phyloP scores from a whole-genome alignment of 2,888 invertebrate genomes.

The Leptinotarsa rubiginosa region DNA sequence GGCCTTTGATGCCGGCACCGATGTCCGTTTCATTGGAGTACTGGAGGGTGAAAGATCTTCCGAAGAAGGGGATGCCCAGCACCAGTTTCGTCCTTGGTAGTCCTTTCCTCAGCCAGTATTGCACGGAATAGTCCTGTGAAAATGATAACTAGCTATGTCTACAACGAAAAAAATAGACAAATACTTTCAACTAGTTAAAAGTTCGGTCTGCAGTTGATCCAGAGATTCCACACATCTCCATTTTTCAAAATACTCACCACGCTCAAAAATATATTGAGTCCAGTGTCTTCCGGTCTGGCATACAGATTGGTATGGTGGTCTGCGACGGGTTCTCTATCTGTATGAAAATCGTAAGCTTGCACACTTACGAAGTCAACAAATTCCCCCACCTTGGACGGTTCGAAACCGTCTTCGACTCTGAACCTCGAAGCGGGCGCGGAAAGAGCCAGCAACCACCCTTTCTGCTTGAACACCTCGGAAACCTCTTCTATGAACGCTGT shows the following conservation, averaged over 20 bases:
- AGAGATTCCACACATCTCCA: no score
- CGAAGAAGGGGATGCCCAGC: slow-evolving; percentile 80
- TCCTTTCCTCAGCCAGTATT: slow-evolving; percentile 75
- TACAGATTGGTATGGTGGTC: slow-evolving; percentile 69
- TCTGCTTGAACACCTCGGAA: slow-evolving; percentile 70
- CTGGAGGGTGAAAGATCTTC: slow-evolving; percentile 77
- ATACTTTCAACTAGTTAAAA: no score
- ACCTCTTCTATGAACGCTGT: slow-evolving; percentile 70
- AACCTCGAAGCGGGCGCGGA: slow-evolving; percentile 72
- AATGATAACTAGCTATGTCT: slow-evolving; percentile 13
- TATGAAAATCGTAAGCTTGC: slow-evolving; percentile 75
- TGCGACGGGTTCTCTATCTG: slow-evolving; percentile 64
- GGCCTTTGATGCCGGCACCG: slow-evolving; percentile 72
- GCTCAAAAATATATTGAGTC: slow-evolving; percentile 69
- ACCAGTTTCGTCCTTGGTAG: slow-evolving; percentile 77
- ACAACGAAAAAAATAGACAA: no score
- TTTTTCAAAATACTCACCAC: slow-evolving; percentile 61
- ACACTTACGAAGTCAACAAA: slow-evolving; percentile 77
- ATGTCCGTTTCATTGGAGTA: slow-evolving; percentile 67
- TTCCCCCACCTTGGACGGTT: slow-evolving; percentile 72
- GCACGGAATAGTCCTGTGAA: slow-evolving; percentile 75
- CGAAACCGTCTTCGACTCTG: slow-evolving; percentile 76
- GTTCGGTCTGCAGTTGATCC: no score
- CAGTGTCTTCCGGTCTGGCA: slow-evolving; percentile 67
- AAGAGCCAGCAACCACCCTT: slow-evolving; percentile 64